Percentiles rank a stretch among this genome's conserved stretches.
These are phyloP conservation scores for Orthosia cruda DNA, from an alignment of 2,888 invertebrate species.

Conservation along the genomic window DNA sequence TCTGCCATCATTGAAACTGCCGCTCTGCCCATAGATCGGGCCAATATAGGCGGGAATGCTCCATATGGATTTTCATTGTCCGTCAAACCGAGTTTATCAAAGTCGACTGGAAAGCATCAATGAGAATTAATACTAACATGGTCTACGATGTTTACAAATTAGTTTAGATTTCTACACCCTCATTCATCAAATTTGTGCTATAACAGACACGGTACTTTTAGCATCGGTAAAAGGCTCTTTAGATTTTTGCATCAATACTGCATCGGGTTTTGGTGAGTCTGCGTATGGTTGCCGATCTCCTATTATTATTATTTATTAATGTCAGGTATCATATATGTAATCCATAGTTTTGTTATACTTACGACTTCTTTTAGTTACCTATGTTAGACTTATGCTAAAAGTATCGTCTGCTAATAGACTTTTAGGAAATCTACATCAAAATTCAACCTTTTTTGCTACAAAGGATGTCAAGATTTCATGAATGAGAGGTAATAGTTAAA, in stretches of 20 bases:
- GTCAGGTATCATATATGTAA: no score
- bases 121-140: background rate
- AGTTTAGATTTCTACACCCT: slow-evolving; percentile 7
- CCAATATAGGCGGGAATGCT: slow-evolving; percentile 94
- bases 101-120: slow-evolving; percentile 93
- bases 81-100: slow-evolving; percentile 96
- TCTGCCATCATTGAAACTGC: slow-evolving; percentile 94
- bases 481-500: slow-evolving; percentile 14
- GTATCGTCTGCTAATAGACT: background rate
- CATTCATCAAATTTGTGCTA: slow-evolving; percentile 12
- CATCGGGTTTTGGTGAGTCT: background rate
- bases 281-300: background rate
- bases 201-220: background rate
- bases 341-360: no score
- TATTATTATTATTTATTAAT: no score
- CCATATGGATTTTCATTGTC: slow-evolving; percentile 97
- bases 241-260: background rate
- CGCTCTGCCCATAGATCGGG: slow-evolving; percentile 94
- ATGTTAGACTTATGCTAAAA: background rate
- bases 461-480: background rate
- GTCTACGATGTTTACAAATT: background rate
- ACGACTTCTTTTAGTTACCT: no score
- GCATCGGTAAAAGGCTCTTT: no score
- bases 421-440: no score
- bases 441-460: no score